A percentile compares a stretch with the other conserved stretches of the same genome.
Conservation (phyloP, 2,113 vertebrate genomes). For the Irena cyanogastra region DNA sequence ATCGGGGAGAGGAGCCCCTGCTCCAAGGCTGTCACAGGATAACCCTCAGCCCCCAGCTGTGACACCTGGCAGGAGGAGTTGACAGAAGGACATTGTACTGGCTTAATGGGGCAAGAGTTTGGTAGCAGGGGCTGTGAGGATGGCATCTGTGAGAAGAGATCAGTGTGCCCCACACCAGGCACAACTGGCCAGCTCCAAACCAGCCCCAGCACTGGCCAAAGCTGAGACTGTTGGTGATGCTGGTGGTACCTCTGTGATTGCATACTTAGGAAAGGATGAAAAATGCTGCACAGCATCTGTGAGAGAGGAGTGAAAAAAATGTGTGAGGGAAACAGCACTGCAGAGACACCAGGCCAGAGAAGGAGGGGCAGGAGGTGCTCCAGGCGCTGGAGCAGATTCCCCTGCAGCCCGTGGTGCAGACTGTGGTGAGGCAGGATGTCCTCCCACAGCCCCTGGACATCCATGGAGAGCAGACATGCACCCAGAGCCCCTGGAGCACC, state of each 20-base stretch:
- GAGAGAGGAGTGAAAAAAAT: not conserved
- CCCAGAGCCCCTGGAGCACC: not conserved
- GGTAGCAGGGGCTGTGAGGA: not conserved
- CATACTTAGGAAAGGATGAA: not conserved
- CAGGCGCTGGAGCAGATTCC: not conserved
- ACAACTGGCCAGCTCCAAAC: not conserved
- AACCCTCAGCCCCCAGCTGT: not conserved
- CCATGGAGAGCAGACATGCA: not conserved
- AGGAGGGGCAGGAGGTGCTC: not conserved
- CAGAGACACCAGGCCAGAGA: not conserved
- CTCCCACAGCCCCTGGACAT: not conserved
- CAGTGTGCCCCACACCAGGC: not conserved
- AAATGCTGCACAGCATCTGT: not conserved
- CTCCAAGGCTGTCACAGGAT: not conserved
- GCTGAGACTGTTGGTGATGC: not conserved
- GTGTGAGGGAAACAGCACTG: not conserved
- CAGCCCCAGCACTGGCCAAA: not conserved
- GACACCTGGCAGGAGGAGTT: not conserved
- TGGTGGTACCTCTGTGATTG: not conserved
- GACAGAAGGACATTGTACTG: not conserved
- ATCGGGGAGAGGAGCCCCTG: not conserved
- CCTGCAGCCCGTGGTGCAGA: not conserved
- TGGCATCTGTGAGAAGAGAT: not conserved
- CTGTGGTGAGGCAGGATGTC: not conserved
- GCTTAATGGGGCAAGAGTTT: not conserved